These are phyloP conservation scores for Cryptosula pallasiana DNA, from an alignment of 2,888 invertebrate genomes.

Conservation along the genomic window DNA sequence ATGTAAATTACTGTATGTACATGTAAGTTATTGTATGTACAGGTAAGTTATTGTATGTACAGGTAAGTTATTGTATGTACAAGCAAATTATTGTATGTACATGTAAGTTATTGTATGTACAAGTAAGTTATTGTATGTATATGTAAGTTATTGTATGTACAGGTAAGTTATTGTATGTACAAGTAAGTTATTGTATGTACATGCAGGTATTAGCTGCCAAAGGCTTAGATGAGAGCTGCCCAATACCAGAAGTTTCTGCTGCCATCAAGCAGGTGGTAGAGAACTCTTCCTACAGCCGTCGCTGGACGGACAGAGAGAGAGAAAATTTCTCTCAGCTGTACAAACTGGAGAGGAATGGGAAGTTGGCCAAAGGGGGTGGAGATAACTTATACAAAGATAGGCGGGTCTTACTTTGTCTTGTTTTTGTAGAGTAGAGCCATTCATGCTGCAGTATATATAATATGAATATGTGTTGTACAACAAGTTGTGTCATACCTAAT, in stretches of 20 bases:
- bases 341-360: background rate
- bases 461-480: background rate
- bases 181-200: background rate
- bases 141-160: no score
- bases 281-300: slow-evolving; percentile 15
- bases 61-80: no score
- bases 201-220: background rate
- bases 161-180: no score
- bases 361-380: background rate
- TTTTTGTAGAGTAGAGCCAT: no score
- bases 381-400: slow-evolving; percentile 17
- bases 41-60: no score
- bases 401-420: no score
- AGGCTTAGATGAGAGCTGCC: slow-evolving; percentile 25
- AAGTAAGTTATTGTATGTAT: no score
- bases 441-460: background rate
- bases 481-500: no score
- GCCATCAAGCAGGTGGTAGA: slow-evolving; percentile 14
- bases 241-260: slow-evolving; percentile 24
- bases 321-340: slow-evolving; percentile 5
- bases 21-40: no score
- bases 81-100: no score
- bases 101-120: no score
- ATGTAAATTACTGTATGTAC: no score
- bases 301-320: slow-evolving; percentile 6